Evolutionary conservation across 2,797 vertebrate genomes (phyloP).

Genomic region (Sparus aurata): DNA sequence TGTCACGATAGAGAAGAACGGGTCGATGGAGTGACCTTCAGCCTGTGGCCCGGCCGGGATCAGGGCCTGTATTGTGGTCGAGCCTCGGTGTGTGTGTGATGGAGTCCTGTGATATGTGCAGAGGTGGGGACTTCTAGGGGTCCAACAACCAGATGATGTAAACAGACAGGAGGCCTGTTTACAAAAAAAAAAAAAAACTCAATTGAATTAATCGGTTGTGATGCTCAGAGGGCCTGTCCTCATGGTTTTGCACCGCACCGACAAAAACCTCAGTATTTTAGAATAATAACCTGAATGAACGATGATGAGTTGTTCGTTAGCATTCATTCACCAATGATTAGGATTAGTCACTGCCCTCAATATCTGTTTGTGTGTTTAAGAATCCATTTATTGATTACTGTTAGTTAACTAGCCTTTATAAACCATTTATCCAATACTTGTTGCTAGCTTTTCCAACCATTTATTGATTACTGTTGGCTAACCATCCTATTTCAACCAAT

Average conservation of each 20-base stretch:
- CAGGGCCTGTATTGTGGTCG: slow-evolving; percentile 55
- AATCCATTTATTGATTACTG: no score
- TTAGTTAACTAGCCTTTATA: no score
- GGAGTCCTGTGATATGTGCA: slow-evolving; percentile 27
- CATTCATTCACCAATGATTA: no score
- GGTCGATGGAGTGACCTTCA: slow-evolving; percentile 66
- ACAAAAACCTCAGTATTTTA: no score
- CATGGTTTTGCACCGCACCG: no score
- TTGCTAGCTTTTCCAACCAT: background rate
- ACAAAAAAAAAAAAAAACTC: background rate
- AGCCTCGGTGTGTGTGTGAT: slow-evolving; percentile 26
- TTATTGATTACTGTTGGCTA: background rate
- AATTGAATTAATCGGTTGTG: background rate
- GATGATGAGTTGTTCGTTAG: no score
- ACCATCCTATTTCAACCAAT: background rate
- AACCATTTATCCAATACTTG: no score
- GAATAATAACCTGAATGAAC: no score
- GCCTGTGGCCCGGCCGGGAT: slow-evolving; percentile 29
- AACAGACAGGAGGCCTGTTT: slow-evolving; percentile 1
- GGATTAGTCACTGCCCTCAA: no score
- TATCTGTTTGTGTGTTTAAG: no score
- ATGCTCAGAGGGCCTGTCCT: no score
- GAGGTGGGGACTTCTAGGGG: slow-evolving; percentile 68
- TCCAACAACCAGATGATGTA: slow-evolving; percentile 25
- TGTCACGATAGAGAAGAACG: slow-evolving; percentile 66